A percentile compares a stretch with the other conserved stretches of the same genome.
These are phyloP conservation scores for Alexandromys fortis DNA, from an alignment of 2,113 vertebrate species.

Conservation along the genomic window DNA sequence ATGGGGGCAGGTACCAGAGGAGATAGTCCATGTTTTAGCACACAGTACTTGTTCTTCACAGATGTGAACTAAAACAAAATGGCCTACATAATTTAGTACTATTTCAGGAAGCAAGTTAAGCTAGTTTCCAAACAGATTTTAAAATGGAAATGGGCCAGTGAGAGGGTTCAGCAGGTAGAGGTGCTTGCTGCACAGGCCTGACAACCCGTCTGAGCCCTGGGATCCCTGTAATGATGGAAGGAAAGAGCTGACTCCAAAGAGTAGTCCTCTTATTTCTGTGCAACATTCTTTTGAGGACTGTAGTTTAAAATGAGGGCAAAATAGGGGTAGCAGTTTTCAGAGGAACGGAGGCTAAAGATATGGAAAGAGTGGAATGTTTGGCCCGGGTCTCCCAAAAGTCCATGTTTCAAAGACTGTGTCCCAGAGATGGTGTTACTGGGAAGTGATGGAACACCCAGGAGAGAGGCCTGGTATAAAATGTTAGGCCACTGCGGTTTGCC, in stretches of 20 bases:
- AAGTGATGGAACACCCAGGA: not conserved
- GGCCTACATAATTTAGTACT: not conserved
- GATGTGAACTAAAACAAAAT: conserved; percentile 3
- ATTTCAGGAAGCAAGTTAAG: conserved; percentile 20
- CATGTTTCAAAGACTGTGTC: not conserved
- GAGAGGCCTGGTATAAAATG: not conserved
- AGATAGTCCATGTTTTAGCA: not conserved
- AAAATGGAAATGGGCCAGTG: not conserved
- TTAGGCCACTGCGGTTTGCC: not conserved
- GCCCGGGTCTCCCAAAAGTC: not conserved
- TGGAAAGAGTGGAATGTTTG: not conserved
- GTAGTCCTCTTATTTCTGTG: too few relatives aligned
- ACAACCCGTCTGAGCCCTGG: too few relatives aligned
- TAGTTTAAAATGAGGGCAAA: not conserved
- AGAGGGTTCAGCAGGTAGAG: not conserved
- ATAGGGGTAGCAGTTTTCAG: not conserved
- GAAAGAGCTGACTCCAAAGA: not conserved
- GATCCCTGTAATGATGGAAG: not conserved
- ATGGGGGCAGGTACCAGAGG: not conserved
- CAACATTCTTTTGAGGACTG: not conserved
- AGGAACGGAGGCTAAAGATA: not conserved
- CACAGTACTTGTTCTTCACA: conserved; percentile 19
- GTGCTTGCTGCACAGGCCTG: not conserved
- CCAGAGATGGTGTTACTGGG: not conserved
- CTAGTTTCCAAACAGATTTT: not conserved